phyloP scores from a whole-genome alignment of 1,140 invertebrate species.

The Bombus impatiens region DNA sequence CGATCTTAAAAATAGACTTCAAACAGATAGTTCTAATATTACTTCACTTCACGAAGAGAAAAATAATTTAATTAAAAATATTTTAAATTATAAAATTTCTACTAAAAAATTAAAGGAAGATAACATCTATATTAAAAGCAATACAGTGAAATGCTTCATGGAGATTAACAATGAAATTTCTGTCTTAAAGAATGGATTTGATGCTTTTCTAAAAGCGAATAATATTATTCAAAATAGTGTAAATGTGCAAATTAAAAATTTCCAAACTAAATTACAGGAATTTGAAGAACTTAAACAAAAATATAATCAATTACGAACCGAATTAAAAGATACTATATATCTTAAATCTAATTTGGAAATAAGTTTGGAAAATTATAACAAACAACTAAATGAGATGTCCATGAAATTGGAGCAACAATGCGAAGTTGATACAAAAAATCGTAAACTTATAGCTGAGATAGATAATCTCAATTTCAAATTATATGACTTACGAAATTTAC shows the following conservation, averaged over 20 bases:
- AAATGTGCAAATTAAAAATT: slow-evolving; percentile 23
- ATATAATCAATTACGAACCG: slow-evolving; percentile 77
- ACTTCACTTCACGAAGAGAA: slow-evolving; percentile 65
- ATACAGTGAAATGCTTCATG: slow-evolving; percentile 33
- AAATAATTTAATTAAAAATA: slow-evolving; percentile 63
- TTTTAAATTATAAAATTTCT: slow-evolving; percentile 61
- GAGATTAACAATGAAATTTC: slow-evolving; percentile 27
- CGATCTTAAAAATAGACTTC: slow-evolving; percentile 63
- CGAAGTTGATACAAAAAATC: slow-evolving; percentile 55
- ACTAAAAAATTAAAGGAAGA: slow-evolving; percentile 57
- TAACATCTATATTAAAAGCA: slow-evolving; percentile 56
- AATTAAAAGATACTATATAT: slow-evolving; percentile 74
- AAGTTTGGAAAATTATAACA: slow-evolving; percentile 73
- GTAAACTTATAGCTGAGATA: slow-evolving; percentile 66
- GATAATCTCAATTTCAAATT: slow-evolving; percentile 66
- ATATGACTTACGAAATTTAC: slow-evolving; percentile 47
- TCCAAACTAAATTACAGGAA: slow-evolving; percentile 29
- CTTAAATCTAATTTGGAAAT: slow-evolving; percentile 65
- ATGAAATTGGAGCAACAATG: slow-evolving; percentile 67
- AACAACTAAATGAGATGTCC: slow-evolving; percentile 76
- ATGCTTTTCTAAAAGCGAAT: slow-evolving; percentile 43
- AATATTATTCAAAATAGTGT: slow-evolving; percentile 19
- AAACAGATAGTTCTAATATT: slow-evolving; percentile 47
- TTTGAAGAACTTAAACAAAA: slow-evolving; percentile 37
- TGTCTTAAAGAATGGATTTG: slow-evolving; percentile 37